A percentile compares a stretch with the other conserved stretches of the same genome.
Evolutionary conservation across 1,140 invertebrate species (phyloP).

Genomic region (Pollicipes pollicipes): DNA sequence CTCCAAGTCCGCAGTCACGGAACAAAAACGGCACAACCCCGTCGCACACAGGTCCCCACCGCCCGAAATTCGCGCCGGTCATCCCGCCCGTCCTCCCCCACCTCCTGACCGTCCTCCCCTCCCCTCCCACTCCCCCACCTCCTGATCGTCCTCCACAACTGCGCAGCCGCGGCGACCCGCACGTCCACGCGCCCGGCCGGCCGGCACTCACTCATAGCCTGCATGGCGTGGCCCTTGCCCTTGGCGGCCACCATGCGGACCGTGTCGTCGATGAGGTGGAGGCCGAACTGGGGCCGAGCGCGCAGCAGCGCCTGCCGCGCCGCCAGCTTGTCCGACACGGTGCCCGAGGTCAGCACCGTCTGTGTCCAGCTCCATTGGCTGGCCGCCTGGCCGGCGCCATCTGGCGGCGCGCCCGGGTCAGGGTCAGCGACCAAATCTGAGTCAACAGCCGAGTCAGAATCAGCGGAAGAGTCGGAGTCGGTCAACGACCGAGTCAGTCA

Average conservation of each 20-base stretch:
- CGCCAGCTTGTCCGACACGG: slow-evolving; percentile 1
- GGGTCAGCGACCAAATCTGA: no score
- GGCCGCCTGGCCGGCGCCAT: slow-evolving; percentile 32
- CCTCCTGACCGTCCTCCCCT: no score
- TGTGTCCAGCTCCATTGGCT: slow-evolving; percentile 15
- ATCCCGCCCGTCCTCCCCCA: no score
- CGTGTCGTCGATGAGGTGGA: neutral
- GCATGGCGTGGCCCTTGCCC: neutral
- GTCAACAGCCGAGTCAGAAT: no score
- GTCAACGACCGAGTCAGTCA: no score
- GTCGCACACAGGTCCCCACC: no score
- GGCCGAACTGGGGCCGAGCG: neutral
- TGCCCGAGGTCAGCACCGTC: neutral
- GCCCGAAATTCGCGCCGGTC: no score
- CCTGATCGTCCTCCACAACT: no score
- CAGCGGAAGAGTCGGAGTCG: no score
- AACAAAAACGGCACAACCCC: no score
- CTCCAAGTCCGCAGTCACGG: no score
- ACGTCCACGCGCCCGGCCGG: slow-evolving; percentile 31
- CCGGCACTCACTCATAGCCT: neutral
- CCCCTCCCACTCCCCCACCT: slow-evolving; percentile 19
- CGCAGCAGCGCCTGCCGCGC: neutral
- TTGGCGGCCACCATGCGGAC: neutral
- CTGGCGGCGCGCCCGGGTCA: no score
- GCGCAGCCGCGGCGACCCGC: slow-evolving; percentile 33